Conservation (phyloP, 2,797 vertebrate genomes). For the Rallus crepitans region DNA sequence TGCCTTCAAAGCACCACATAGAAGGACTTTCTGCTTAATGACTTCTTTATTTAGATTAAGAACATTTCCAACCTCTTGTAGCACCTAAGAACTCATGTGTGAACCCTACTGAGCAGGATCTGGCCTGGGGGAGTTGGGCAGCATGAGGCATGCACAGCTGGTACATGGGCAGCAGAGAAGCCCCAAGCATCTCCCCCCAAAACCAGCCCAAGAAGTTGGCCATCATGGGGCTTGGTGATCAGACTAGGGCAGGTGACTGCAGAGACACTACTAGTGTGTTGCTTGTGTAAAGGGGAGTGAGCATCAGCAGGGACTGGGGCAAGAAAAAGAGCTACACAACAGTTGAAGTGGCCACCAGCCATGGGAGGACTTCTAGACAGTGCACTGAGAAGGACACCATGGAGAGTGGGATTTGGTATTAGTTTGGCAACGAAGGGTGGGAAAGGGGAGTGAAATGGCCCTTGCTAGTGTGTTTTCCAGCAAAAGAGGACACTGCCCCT, state of each 20-base stretch:
- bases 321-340: neutral
- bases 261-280: neutral
- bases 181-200: neutral
- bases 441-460: neutral
- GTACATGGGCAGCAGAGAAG: neutral
- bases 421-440: neutral
- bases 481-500: neutral
- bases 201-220: too few relatives aligned
- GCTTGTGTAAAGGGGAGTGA: neutral
- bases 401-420: rapidly evolving
- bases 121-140: rapidly evolving
- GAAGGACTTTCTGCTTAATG: neutral
- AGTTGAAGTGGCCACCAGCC: neutral
- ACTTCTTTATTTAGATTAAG: neutral
- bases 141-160: neutral
- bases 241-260: neutral
- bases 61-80: neutral
- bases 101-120: neutral
- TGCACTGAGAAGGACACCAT: neutral
- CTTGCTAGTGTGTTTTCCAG: neutral
- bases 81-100: neutral
- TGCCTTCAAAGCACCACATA: neutral
- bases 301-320: rapidly evolving
- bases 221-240: neutral
- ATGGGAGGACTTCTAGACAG: neutral